Base-by-base conservation (phyloP, 1,140 invertebrate species). In the Helicoverpa zea region DNA sequence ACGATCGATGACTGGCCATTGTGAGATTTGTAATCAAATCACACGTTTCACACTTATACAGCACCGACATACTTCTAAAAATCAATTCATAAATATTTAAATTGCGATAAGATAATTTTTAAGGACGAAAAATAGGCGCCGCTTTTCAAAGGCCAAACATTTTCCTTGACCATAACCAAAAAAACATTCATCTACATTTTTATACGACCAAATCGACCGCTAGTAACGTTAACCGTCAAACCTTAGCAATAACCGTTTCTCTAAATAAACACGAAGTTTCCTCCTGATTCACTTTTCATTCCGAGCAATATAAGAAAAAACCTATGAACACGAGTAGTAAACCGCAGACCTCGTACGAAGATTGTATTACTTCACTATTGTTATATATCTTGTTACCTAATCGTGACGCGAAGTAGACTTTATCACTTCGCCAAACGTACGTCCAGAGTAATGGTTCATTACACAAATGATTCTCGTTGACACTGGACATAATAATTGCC, bases 321-420 rank as follows among this genome's bases (percentile, higher is more conserved):
- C 29, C 30, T 43, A n/a, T 5, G 64, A 58, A 54, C 14, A 59
- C 63, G 61, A 59, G 63, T 70, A 70, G 51, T 77, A 66, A 90
- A 91, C 88, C 87, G 72, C 88, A 90, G 81, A 84, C 86, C 87
- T 87, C 79, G 79, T 56, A 51, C 74, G 72, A 59, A 85, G 81
- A 89, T 89, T 83, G 77, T 82, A 72, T 91, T 89, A 89, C 89
- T 66, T 12, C 74, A 77, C 29, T 78, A 73, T 77, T 80, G 80
- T 80, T 66, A 73, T 82, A 84, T 82, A 84, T 80, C 81, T 80
- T 23, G 54, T 81, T 82, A 84, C 77, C 56, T 74, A 82, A 80
- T 78, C 51, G 49, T 12, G 9, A 61, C 43, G 54, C 16, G 63
- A 43, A 82, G 54, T 23, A 23, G 47, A 64, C 59, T 66, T 63